These are phyloP conservation scores for Chymomyza amoena DNA, from an alignment of 2,888 invertebrate genomes.

Conservation along the genomic window DNA sequence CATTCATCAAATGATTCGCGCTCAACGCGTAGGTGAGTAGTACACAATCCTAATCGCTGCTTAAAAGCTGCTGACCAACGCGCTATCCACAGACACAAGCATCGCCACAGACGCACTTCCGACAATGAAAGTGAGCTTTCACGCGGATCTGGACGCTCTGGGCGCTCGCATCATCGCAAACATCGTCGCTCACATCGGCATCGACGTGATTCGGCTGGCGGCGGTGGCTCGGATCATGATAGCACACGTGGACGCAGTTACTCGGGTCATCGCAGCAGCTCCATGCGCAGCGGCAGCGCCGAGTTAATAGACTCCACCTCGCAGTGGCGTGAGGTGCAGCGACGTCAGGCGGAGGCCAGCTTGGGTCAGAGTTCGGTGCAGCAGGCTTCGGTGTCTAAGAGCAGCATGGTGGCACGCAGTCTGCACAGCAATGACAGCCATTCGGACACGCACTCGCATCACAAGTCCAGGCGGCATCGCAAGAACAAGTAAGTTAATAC, in stretches of 20 bases:
- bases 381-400: slow-evolving; percentile 85
- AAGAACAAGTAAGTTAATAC: slow-evolving; percentile 81
- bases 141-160: slow-evolving; percentile 89
- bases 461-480: slow-evolving; percentile 79
- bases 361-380: slow-evolving; percentile 81
- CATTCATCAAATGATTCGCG: slow-evolving; percentile 93
- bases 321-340: slow-evolving; percentile 93
- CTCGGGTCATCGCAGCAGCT: slow-evolving; percentile 78
- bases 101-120: slow-evolving; percentile 89
- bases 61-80: not conserved
- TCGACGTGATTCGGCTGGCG: slow-evolving; percentile 82
- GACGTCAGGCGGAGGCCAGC: slow-evolving; percentile 83
- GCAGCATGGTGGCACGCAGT: slow-evolving; percentile 80
- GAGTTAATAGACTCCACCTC: slow-evolving; percentile 92
- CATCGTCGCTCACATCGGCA: slow-evolving; percentile 85
- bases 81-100: slow-evolving; percentile 82
- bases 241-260: slow-evolving; percentile 80
- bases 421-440: slow-evolving; percentile 80
- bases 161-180: slow-evolving; percentile 86
- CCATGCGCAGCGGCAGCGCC: slow-evolving; percentile 78
- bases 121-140: slow-evolving; percentile 95
- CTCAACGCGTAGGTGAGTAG: slow-evolving; percentile 85
- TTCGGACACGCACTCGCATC: slow-evolving; percentile 81
- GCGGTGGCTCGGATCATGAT: slow-evolving; percentile 84
- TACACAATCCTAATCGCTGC: slow-evolving; percentile 16